Evolutionary conservation across 1,140 invertebrate genomes (phyloP).

Genomic region (Drosophila truncata): DNA sequence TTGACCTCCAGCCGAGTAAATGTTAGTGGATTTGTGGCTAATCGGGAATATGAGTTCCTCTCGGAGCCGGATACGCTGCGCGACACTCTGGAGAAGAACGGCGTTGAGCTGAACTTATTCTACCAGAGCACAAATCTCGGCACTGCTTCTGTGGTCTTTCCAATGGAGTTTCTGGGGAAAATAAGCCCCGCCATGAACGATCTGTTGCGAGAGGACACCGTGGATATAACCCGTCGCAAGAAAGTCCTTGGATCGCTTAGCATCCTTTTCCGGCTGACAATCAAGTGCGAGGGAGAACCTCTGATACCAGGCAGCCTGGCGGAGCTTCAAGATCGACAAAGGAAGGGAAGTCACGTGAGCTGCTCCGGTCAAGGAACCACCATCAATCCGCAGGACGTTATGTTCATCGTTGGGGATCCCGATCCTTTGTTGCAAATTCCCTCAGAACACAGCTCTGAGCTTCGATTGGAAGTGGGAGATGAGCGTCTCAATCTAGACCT

Average conservation of each 20-base stretch:
- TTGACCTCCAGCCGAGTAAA: slow-evolving; percentile 58
- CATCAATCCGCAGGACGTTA: slow-evolving; percentile 44
- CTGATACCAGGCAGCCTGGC: not conserved
- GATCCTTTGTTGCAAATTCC: slow-evolving; percentile 28
- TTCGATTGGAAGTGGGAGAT: slow-evolving; percentile 29
- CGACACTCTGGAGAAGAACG: slow-evolving; percentile 16
- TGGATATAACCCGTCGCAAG: slow-evolving; percentile 4
- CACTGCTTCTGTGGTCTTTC: not conserved
- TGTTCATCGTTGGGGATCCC: slow-evolving; percentile 51
- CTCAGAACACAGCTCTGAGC: slow-evolving; percentile 43
- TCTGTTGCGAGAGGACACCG: slow-evolving; percentile 1
- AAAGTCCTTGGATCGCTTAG: slow-evolving; percentile 1
- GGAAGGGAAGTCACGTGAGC: not conserved
- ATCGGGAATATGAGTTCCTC: slow-evolving; percentile 1
- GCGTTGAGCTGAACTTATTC: slow-evolving; percentile 19
- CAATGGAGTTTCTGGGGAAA: slow-evolving; percentile 10
- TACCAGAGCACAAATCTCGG: slow-evolving; percentile 19
- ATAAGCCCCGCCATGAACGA: slow-evolving; percentile 34
- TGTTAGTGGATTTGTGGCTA: slow-evolving; percentile 42
- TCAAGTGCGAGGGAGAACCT: slow-evolving; percentile 7
- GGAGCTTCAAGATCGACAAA: not conserved
- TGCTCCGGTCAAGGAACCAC: slow-evolving; percentile 5
- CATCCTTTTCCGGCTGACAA: slow-evolving; percentile 6
- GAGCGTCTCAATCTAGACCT: slow-evolving; percentile 42
- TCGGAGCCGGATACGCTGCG: not conserved